Conservation (phyloP, 1,140 invertebrate genomes). For the Zaprionus davidi region DNA sequence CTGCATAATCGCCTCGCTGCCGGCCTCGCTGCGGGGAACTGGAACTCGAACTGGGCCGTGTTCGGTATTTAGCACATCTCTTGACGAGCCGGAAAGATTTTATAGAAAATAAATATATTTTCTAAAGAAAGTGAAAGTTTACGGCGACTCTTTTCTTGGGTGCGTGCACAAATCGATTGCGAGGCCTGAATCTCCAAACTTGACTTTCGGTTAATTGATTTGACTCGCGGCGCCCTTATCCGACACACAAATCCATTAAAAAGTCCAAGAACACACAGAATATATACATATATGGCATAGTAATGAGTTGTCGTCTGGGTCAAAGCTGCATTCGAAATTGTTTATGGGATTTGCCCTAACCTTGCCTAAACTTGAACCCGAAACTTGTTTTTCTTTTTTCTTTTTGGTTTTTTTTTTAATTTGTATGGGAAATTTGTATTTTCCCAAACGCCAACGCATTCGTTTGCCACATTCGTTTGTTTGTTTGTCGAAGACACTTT, state of each 20-base stretch:
- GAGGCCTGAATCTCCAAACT: background rate
- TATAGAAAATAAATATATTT: constrained; percentile 62
- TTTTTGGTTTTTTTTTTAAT: constrained; percentile 1
- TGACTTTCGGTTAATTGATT: constrained; percentile 28
- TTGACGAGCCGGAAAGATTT: constrained; percentile 38
- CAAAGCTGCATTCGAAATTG: background rate
- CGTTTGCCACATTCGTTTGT: constrained; percentile 14
- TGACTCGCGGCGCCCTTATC: background rate
- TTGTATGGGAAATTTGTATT: constrained; percentile 34
- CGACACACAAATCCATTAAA: background rate
- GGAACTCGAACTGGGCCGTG: constrained; percentile 10
- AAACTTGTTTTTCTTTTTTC: constrained; percentile 54
- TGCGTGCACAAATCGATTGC: constrained; percentile 18
- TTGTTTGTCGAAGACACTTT: constrained; percentile 58
- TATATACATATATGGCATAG: background rate
- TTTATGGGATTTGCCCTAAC: constrained; percentile 40
- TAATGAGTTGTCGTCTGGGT: too few relatives aligned
- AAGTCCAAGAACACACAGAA: background rate
- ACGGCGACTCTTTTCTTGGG: constrained; percentile 21
- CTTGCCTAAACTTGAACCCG: constrained; percentile 27
- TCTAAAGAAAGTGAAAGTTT: constrained; percentile 81
- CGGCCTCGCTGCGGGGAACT: constrained; percentile 2
- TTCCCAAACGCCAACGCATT: constrained; percentile 26
- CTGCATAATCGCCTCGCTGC: constrained; percentile 34
- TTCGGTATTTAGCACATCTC: constrained; percentile 72